Conservation (phyloP, 1,140 invertebrate species). For the Ganaspis sp. region DNA sequence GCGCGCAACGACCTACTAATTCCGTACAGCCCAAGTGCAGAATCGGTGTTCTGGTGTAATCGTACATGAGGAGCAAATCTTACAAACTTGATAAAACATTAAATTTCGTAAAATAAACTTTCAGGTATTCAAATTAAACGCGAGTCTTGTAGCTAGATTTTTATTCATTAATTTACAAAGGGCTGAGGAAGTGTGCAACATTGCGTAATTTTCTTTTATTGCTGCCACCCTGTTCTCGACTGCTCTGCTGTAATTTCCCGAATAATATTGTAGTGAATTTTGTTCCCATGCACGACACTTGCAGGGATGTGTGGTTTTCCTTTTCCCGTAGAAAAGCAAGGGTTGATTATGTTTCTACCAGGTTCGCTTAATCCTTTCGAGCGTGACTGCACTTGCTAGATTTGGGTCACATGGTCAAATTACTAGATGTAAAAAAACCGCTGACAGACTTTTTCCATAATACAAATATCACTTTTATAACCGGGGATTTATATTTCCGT, state of each 20-base stretch:
- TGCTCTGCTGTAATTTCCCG: conserved; percentile 10
- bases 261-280: conserved; percentile 19
- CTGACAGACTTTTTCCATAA: background rate
- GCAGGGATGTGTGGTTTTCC: conserved; percentile 13
- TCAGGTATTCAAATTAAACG: too few relatives aligned
- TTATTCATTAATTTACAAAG: background rate
- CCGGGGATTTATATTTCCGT: too few relatives aligned
- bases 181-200: background rate
- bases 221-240: background rate
- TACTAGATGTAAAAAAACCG: background rate
- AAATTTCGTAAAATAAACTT: background rate
- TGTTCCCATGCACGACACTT: conserved; percentile 21
- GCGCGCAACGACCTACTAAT: too few relatives aligned
- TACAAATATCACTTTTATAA: background rate
- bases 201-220: conserved; percentile 21
- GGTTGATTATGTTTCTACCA: conserved; percentile 11
- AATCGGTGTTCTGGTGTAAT: too few relatives aligned
- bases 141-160: background rate
- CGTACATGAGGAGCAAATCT: too few relatives aligned
- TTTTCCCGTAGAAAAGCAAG: background rate
- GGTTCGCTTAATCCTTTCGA: conserved; percentile 4
- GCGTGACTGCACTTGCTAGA: background rate
- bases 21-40: too few relatives aligned
- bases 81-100: too few relatives aligned
- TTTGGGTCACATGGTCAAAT: conserved; percentile 15